phyloP scores from a whole-genome alignment of 2,113 vertebrate species.

The Dicaeum eximium region DNA sequence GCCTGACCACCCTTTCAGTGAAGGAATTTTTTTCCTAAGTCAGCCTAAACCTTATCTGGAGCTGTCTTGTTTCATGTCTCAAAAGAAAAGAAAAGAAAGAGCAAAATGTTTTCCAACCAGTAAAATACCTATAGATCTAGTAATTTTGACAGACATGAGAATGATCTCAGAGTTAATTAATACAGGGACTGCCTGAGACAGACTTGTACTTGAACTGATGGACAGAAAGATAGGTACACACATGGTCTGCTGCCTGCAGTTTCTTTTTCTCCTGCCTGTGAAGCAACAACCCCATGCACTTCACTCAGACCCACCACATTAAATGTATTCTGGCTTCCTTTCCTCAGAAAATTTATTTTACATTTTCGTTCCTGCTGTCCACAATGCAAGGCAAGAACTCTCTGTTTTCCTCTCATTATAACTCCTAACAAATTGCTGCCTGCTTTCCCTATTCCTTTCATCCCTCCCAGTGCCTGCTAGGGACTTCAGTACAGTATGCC shows the following conservation, averaged over 20 bases:
- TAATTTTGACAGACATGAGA: background rate
- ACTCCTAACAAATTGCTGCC: background rate
- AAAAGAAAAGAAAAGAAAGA: background rate
- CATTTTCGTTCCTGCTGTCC: background rate
- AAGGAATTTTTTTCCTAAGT: background rate
- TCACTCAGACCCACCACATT: accelerated
- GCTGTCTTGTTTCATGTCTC: background rate
- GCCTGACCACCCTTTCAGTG: background rate
- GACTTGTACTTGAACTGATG: background rate
- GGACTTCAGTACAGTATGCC: accelerated
- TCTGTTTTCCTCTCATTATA: background rate
- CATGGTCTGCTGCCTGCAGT: background rate
- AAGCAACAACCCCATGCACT: background rate
- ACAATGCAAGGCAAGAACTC: background rate
- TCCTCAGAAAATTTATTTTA: background rate
- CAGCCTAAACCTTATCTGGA: background rate
- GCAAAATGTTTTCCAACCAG: background rate
- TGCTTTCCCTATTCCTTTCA: background rate
- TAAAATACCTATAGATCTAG: background rate
- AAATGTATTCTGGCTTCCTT: background rate
- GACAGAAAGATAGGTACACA: background rate
- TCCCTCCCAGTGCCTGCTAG: background rate
- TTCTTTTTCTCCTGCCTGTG: background rate
- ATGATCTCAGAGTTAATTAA: background rate
- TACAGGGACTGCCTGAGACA: background rate